Conservation (phyloP, 2,797 vertebrate genomes). For the Eremophila alpestris region DNA sequence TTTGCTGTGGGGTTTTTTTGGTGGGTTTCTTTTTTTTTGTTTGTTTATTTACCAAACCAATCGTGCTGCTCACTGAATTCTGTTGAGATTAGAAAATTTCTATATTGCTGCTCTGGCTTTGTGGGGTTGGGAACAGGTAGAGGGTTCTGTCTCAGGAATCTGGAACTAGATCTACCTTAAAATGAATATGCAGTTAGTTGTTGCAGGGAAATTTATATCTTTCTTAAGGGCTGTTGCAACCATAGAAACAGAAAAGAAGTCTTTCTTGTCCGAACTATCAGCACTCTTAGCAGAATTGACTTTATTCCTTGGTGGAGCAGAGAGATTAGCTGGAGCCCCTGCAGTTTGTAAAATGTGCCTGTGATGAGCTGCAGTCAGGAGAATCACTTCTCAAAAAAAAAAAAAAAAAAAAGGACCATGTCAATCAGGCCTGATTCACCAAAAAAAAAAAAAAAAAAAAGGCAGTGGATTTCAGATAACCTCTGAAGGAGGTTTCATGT, state of each 20-base stretch:
- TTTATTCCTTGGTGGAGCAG: constrained; percentile 7
- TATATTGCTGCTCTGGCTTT: constrained; percentile 48
- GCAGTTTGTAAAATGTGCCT: constrained; percentile 3
- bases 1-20: constrained; percentile 27
- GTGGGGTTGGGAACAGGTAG: constrained; percentile 70
- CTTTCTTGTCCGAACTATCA: constrained; percentile 71
- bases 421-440: background rate
- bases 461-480: constrained; percentile 37
- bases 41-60: constrained; percentile 61
- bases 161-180: constrained; percentile 75
- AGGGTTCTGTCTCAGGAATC: constrained; percentile 81
- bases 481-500: constrained; percentile 5
- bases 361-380: constrained; percentile 26
- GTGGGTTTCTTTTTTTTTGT: background rate
- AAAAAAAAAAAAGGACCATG: background rate
- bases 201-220: constrained; percentile 72
- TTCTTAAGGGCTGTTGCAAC: constrained; percentile 83
- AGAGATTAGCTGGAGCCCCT: background rate
- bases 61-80: constrained; percentile 67
- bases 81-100: constrained; percentile 52
- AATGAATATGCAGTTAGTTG: constrained; percentile 67
- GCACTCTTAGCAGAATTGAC: constrained; percentile 44
- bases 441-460: background rate
- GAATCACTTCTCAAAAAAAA: background rate
- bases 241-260: constrained; percentile 65